Base-by-base conservation (phyloP, 2,888 invertebrate species). In the Lapara coniferarum region DNA sequence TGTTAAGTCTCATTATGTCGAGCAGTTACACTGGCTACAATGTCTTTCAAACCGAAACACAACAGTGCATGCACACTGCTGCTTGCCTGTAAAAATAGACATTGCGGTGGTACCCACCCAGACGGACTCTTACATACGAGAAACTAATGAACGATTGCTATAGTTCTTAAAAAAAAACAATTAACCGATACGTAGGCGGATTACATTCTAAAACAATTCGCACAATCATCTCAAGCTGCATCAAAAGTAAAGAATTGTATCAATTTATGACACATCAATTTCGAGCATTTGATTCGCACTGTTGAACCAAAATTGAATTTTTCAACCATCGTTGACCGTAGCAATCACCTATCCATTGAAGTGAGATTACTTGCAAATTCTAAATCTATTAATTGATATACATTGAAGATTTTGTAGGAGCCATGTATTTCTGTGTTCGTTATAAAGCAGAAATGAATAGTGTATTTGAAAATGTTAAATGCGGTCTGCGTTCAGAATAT, bases 361-460 rank as follows among this genome's bases (percentile, higher is more conserved):
- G 74, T 67, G 70, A 77, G 83, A 86, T 92, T 91, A 92, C 91
- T 92, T 91, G 92, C 91, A 89, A 88, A 89, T 88, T 89, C 78
- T 73, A 74, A 74, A 67, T 70, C 69, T 71, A 71, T 75, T 72
- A 72, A 77, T 76, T 69, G 56, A 68, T 51, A 73, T 75, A 75
- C 78, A 81, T 81, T 78, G 82, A 75, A 19, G 66, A 10, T 68
- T 68, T 69, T 12, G 53, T 70, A 66, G 37, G 51, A 66, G 57
- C 52, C 44, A 19, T 51, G 19, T 37, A 16, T n/a, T 16, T 7
- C 5, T 19, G 52, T 13, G 69, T 44, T 44, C 13, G 16, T 59
- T 53, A 14, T 55, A 67, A 66, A 66, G 67, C 70, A 68, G 73
- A 69, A 57, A 68, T 68, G 68, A 71, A 74, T 75, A 73, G 73